Conservation (phyloP, 2,113 vertebrate genomes). For the Bufo bufo region DNA sequence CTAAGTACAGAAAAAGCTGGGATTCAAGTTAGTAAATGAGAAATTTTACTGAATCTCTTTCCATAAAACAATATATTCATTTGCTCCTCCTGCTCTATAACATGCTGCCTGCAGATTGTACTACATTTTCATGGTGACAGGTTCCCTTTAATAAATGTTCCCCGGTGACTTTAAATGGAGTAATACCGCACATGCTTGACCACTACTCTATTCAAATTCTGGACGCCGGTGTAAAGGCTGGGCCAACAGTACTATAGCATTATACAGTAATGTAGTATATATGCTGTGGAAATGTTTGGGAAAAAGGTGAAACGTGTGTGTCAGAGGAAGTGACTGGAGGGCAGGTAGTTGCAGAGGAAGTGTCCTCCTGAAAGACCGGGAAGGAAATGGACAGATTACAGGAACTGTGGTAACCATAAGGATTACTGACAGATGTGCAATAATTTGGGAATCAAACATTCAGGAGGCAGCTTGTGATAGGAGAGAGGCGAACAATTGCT, state of each 20-base stretch:
- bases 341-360: neutral
- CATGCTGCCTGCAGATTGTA: no score
- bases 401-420: neutral
- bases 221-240: neutral
- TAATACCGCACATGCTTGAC: no score
- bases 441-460: neutral
- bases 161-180: no score
- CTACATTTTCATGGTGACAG: no score
- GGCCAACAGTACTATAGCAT: neutral
- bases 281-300: neutral
- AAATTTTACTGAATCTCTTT: no score
- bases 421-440: constrained; percentile 5
- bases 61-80: no score
- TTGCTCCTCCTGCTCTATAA: no score
- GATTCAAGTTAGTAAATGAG: no score
- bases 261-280: neutral
- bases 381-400: neutral
- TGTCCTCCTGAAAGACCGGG: neutral
- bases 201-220: no score
- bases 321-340: constrained; percentile 1
- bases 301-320: neutral
- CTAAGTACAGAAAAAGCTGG: no score
- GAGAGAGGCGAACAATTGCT: neutral
- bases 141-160: no score
- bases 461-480: neutral